Evolutionary conservation across 92 coral and sea anemone species (phyloP).

Genomic region (Epizoanthus ramosus): DNA sequence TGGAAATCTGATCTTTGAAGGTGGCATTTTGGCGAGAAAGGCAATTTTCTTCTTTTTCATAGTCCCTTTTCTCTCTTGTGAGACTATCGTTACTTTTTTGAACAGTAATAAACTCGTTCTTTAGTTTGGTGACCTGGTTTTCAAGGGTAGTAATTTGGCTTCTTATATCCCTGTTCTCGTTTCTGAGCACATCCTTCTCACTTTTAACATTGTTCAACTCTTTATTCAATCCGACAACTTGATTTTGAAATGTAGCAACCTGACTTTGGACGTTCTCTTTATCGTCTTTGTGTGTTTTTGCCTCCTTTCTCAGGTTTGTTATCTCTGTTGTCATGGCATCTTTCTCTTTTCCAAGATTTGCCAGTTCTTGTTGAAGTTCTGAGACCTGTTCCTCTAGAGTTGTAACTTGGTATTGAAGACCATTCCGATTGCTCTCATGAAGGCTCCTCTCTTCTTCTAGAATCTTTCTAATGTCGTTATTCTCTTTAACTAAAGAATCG

Average conservation of each 20-base stretch:
- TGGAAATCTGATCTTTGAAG: constrained; percentile 10
- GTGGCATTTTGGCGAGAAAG: not conserved
- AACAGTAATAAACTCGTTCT: constrained; percentile 34
- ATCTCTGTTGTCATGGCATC: constrained; percentile 38
- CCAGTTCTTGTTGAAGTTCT: constrained; percentile 48
- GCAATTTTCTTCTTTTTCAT: too few species aligned
- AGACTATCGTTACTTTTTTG: too few species aligned
- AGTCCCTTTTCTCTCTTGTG: too few species aligned
- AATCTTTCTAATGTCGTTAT: not conserved
- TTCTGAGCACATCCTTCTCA: constrained; percentile 44
- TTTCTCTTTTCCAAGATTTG: constrained; percentile 33
- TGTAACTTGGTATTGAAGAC: constrained; percentile 1
- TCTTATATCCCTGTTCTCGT: constrained; percentile 48
- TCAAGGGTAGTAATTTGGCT: constrained; percentile 32
- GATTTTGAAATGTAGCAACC: constrained; percentile 44
- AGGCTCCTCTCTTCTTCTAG: not conserved
- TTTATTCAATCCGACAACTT: constrained; percentile 21
- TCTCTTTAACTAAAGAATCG: not conserved
- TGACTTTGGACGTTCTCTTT: constrained; percentile 53
- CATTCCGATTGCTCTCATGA: not conserved
- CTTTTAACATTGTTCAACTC: constrained; percentile 40
- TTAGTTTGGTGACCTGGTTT: constrained; percentile 37
- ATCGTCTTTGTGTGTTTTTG: not conserved
- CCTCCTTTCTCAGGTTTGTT: constrained; percentile 1
- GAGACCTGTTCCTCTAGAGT: constrained; percentile 25